These are phyloP conservation scores for Piaya cayana DNA, from an alignment of 2,113 vertebrate genomes.

Conservation along the genomic window DNA sequence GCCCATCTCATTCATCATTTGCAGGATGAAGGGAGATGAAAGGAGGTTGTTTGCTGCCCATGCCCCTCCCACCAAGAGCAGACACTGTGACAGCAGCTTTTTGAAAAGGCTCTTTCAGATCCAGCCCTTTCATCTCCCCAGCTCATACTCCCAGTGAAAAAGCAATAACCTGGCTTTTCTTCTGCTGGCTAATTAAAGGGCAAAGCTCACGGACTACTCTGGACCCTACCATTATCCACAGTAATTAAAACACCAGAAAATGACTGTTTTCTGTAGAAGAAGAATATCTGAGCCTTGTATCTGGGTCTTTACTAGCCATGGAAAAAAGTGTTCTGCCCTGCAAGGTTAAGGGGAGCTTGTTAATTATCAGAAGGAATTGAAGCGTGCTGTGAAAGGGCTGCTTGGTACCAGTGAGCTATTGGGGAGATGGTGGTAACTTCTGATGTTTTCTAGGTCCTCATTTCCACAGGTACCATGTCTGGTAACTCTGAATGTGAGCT, in stretches of 20 bases:
- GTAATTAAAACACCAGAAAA: constrained; percentile 56
- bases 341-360: not conserved
- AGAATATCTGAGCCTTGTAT: not conserved
- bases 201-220: constrained; percentile 19
- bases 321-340: not conserved
- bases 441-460: not conserved
- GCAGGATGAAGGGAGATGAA: not conserved
- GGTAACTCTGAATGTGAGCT: not conserved
- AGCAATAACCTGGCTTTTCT: constrained; percentile 57
- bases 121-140: constrained; percentile 55
- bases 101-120: constrained; percentile 43
- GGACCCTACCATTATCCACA: not conserved
- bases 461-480: not conserved
- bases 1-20: not conserved
- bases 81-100: not conserved
- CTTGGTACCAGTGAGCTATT: not conserved
- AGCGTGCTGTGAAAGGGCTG: not conserved
- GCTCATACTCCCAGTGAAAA: not conserved
- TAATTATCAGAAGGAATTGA: not conserved
- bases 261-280: constrained; percentile 15
- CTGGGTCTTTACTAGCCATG: not conserved
- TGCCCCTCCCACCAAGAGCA: not conserved
- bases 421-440: not conserved
- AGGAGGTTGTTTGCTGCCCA: not conserved
- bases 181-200: constrained; percentile 57